These are phyloP conservation scores for Chamaea fasciata DNA, from an alignment of 2,113 vertebrate species.

Conservation along the genomic window DNA sequence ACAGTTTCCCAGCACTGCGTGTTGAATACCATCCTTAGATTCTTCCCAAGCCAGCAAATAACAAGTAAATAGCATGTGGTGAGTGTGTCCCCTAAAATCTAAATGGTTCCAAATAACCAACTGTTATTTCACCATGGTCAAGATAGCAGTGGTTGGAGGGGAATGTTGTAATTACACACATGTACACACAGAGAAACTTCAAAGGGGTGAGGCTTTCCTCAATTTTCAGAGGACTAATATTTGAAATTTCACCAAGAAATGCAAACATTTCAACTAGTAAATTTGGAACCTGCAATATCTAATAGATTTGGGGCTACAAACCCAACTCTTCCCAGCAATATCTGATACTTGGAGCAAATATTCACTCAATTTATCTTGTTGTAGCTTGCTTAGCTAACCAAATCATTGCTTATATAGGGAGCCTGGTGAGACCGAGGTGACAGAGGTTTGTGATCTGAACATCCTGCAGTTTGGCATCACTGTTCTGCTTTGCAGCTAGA, in stretches of 20 bases:
- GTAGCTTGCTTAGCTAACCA: background rate
- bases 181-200: background rate
- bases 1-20: background rate
- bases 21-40: background rate
- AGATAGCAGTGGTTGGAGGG: background rate
- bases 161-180: background rate
- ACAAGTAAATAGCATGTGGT: background rate
- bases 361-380: accelerated
- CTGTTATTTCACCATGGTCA: background rate
- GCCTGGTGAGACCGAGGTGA: accelerated
- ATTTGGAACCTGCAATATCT: background rate
- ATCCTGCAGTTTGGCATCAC: background rate
- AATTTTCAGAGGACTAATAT: background rate
- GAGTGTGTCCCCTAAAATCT: background rate
- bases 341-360: background rate
- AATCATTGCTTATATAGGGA: background rate
- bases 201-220: background rate
- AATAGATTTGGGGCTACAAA: background rate
- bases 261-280: background rate
- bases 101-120: background rate
- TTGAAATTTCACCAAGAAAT: background rate
- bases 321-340: background rate
- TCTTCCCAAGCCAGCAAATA: background rate
- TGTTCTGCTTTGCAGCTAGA: background rate
- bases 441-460: background rate